These are phyloP conservation scores for Napeogenes sylphis DNA, from an alignment of 2,888 invertebrate species.

Conservation along the genomic window DNA sequence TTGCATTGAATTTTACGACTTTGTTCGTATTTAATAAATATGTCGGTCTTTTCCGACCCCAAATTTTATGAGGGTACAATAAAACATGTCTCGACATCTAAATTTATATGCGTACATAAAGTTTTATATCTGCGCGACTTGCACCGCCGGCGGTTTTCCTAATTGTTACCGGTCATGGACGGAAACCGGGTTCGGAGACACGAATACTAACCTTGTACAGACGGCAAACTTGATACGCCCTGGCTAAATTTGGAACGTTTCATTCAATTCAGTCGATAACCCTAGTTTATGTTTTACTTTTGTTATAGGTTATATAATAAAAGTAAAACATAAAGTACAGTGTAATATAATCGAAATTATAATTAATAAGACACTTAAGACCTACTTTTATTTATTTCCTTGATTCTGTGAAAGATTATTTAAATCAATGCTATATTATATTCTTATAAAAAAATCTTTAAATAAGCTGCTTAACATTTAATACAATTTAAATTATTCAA, in stretches of 20 bases:
- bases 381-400: too few species aligned
- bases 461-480: too few species aligned
- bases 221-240: constrained; percentile 11
- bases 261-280: background rate
- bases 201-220: constrained; percentile 16
- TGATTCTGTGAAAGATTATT: too few species aligned
- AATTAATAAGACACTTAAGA: too few species aligned
- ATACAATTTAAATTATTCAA: too few species aligned
- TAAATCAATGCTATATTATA: too few species aligned
- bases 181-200: constrained; percentile 36
- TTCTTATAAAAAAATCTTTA: too few species aligned
- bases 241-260: constrained; percentile 7
- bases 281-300: background rate
- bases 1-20: constrained; percentile 71
- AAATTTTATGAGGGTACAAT: constrained; percentile 75
- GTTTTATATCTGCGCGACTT: constrained; percentile 75
- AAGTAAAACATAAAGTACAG: too few species aligned
- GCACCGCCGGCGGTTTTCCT: constrained; percentile 67
- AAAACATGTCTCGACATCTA: constrained; percentile 77
- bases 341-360: background rate
- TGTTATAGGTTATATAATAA: background rate
- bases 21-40: constrained; percentile 77
- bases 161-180: constrained; percentile 75
- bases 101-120: constrained; percentile 78
- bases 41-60: constrained; percentile 74